phyloP scores from a whole-genome alignment of 2,888 invertebrate species.

The Opisthograptis luteolata region DNA sequence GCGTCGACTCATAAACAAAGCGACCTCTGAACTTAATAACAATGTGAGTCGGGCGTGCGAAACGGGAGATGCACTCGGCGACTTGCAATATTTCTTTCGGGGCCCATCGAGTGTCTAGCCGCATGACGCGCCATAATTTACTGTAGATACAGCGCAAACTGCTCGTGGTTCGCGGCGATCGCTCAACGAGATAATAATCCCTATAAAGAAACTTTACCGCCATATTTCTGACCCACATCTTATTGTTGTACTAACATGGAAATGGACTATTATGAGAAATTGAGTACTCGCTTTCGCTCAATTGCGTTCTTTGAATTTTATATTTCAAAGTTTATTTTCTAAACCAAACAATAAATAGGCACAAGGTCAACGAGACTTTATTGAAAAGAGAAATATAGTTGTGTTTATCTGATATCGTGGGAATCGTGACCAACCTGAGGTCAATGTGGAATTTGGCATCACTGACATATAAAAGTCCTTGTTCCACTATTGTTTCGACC shows the following conservation, averaged over 20 bases:
- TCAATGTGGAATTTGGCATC: conserved; percentile 62
- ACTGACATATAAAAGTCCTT: conserved; percentile 72
- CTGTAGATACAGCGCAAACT: conserved; percentile 53
- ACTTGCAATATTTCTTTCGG: conserved; percentile 77
- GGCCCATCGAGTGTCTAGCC: conserved; percentile 65
- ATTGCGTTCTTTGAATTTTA: conserved; percentile 14
- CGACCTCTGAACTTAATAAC: conserved; percentile 83
- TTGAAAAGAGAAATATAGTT: conserved; percentile 69
- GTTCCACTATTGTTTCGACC: conserved; percentile 55
- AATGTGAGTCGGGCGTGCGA: conserved; percentile 82
- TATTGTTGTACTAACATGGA: conserved; percentile 62
- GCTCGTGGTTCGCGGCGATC: conserved; percentile 61
- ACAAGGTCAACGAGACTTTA: conserved; percentile 65
- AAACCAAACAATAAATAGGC: conserved; percentile 34
- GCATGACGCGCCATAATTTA: conserved; percentile 70
- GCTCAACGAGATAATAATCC: conserved; percentile 60
- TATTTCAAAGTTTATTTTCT: conserved; percentile 27
- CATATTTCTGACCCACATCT: conserved; percentile 69
- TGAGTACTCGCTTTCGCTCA: conserved; percentile 29
- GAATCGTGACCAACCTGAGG: conserved; percentile 73
- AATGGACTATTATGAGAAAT: conserved; percentile 57
- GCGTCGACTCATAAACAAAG: conserved; percentile 80
- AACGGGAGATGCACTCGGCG: conserved; percentile 78
- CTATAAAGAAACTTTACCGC: conserved; percentile 63
- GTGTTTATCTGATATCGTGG: conserved; percentile 70